Conservation (phyloP, 1,140 invertebrate genomes). For the Philopotamus ludificatus region DNA sequence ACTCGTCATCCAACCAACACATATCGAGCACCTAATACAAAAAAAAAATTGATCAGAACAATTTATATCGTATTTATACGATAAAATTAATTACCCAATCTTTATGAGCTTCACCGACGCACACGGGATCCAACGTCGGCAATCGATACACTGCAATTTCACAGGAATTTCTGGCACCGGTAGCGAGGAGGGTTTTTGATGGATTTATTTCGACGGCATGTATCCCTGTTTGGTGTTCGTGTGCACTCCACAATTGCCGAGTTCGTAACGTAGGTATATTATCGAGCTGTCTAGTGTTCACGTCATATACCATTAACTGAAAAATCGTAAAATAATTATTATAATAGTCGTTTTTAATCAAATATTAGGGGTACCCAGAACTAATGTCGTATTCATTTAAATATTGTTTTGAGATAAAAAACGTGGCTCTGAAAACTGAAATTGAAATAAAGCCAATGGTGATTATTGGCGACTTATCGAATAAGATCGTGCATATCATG, state of each 20-base stretch:
- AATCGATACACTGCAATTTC: slow-evolving; percentile 91
- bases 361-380: too few species aligned
- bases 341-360: too few species aligned
- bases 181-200: slow-evolving; percentile 86
- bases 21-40: slow-evolving; percentile 73
- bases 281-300: slow-evolving; percentile 73
- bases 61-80: background rate
- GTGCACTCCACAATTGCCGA: slow-evolving; percentile 57
- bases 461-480: too few species aligned
- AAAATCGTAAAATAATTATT: slow-evolving; percentile 39
- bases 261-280: slow-evolving; percentile 81
- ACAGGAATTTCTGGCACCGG: slow-evolving; percentile 87
- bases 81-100: slow-evolving; percentile 67
- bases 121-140: slow-evolving; percentile 91
- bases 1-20: slow-evolving; percentile 95
- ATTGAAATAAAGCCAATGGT: too few species aligned
- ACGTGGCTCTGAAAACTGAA: too few species aligned
- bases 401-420: too few species aligned
- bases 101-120: slow-evolving; percentile 91
- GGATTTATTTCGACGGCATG: slow-evolving; percentile 94
- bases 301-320: slow-evolving; percentile 81
- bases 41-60: background rate
- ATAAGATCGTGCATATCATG: background rate
- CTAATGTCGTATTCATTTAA: too few species aligned
- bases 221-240: slow-evolving; percentile 81